Evolutionary conservation across 2,888 invertebrate species (phyloP), one percentile per base, ranked within the genome.

Genomic region (Yponomeuta evonymella): DNA sequence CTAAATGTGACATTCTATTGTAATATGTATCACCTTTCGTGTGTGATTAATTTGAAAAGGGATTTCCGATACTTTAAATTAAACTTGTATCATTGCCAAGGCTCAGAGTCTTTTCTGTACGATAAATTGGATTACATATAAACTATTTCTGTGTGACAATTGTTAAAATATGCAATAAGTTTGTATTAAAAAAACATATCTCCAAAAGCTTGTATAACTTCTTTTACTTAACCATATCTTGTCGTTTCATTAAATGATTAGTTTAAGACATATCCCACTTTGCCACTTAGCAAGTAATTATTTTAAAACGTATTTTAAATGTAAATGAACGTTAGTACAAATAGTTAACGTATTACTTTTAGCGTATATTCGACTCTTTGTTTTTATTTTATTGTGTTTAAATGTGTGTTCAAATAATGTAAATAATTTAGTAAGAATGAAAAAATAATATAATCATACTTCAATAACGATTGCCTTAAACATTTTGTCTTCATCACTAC

Each of bases 251-350:
- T 72, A 79, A 82, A 82, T 78, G 76, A 78, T 79, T 79, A 77
- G 75, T 82, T 83, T 85, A 82, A 78, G 79, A 88, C 87, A 87
- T 89, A 90, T 89, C 89, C 83, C 87, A 85, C 79, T 86, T 86
- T 87, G 88, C 88, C 88, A 88, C 85, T 79, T 87, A 87, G 80
- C 62, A 77, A 76, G 75, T 71, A 71, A 72, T 71, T 69, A 58
- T 58, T 58, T 58, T 2, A 4, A 58, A 30, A 77, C 71, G 58
- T 36, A 33, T 10, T 33, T 6, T 29, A 29, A 70, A 33, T 67
- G 70, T 70, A 70, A 70, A 70, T 64, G 64, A 65, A 70, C 70
- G 11, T 70, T 43, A 67, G 84, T 84, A 85, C 85, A 85, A 85
- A 83, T 78, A 72, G 73, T 71, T 74, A 76, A 76, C 79, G 79